Evolutionary conservation across 2,888 invertebrate genomes (phyloP).

Genomic region (Pristionchus exspectatus): DNA sequence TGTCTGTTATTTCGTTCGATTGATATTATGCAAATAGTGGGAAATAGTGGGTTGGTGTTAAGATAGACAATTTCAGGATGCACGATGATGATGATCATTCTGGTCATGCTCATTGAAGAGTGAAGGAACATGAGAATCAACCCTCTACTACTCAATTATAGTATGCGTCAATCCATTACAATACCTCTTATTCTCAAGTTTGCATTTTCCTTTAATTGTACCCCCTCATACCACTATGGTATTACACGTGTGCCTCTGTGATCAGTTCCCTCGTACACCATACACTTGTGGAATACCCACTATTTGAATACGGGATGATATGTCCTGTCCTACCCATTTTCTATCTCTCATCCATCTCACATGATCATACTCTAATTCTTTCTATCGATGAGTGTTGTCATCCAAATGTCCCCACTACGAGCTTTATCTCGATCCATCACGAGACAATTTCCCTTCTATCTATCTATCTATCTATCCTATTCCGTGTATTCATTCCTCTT

Average conservation of each 20-base stretch:
- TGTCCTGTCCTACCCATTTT: neutral
- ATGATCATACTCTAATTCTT: conserved; percentile 31
- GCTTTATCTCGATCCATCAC: conserved; percentile 33
- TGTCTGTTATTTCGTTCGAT: neutral
- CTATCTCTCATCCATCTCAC: neutral
- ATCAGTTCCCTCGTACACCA: neutral
- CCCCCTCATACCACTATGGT: neutral
- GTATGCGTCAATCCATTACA: neutral
- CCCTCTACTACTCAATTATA: neutral
- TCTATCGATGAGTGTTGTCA: conserved; percentile 33
- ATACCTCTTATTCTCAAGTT: neutral
- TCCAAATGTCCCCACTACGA: neutral
- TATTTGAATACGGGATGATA: neutral
- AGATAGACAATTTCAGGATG: neutral
- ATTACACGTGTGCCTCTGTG: neutral
- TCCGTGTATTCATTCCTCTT: neutral
- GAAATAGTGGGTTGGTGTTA: no score
- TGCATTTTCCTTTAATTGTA: neutral
- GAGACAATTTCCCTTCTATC: neutral
- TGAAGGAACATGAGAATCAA: neutral
- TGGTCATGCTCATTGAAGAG: neutral
- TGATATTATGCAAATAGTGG: neutral
- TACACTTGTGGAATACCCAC: neutral
- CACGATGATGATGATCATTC: neutral
- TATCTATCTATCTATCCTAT: neutral